These are phyloP conservation scores for Bergia puertoricense DNA, from an alignment of 92 coral and sea anemone species.

Conservation along the genomic window DNA sequence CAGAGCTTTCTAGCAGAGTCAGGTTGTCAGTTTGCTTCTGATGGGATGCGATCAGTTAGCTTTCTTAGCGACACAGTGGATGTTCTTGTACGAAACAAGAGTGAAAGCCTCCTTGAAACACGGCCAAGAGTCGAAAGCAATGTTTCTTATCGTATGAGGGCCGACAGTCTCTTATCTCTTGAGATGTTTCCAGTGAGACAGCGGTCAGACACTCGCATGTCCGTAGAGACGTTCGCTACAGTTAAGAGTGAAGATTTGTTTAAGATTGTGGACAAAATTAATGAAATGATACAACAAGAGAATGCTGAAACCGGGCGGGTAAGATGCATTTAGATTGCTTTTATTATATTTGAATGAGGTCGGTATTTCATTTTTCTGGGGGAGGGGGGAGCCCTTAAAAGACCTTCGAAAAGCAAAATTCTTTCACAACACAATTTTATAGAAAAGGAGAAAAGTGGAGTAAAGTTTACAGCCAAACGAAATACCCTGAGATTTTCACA, in stretches of 20 bases:
- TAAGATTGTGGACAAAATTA: neutral
- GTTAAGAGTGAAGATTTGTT: neutral
- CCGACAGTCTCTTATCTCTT: conserved; percentile 1
- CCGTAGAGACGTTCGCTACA: neutral
- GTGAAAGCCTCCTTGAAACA: neutral
- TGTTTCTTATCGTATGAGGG: neutral
- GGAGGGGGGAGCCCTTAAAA: no score
- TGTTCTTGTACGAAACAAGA: neutral
- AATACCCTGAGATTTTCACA: no score
- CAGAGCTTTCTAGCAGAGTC: neutral
- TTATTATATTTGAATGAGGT: neutral
- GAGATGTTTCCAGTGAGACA: conserved; percentile 7
- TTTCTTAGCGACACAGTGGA: neutral
- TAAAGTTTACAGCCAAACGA: no score
- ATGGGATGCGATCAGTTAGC: conserved; percentile 15
- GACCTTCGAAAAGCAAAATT: no score
- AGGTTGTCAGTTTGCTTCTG: conserved; percentile 17
- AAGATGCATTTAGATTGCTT: neutral
- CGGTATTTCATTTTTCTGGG: no score
- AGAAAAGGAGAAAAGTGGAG: no score
- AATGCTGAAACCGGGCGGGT: conserved; percentile 54
- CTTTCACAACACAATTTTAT: no score
- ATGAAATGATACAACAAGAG: conserved; percentile 46
- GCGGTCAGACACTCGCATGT: conserved; percentile 5
- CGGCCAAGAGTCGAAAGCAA: neutral